Conservation (phyloP, 30 jellyfish, hydroid and myxozoan genomes). For the Aurelia sp. region DNA sequence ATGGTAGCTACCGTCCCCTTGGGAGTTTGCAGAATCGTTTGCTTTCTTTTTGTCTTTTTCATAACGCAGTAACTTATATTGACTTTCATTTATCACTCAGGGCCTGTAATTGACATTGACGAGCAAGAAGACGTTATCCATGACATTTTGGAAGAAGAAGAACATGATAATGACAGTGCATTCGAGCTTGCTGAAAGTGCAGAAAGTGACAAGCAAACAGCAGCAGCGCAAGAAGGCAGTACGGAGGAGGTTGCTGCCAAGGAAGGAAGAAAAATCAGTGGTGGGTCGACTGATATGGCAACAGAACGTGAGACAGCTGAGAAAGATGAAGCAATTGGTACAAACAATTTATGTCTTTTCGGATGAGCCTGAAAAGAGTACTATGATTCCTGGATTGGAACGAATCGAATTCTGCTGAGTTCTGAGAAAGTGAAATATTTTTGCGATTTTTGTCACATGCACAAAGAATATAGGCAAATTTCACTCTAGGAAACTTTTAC, state of each 20-base stretch:
- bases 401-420: too few relatives aligned
- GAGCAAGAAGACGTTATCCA: constrained; percentile 64
- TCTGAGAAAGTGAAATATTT: too few relatives aligned
- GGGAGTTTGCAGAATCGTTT: too few relatives aligned
- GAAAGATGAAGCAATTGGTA: background rate
- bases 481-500: too few relatives aligned
- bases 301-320: background rate
- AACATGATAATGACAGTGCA: constrained; percentile 2
- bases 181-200: background rate
- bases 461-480: too few relatives aligned
- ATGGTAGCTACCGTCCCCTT: too few relatives aligned
- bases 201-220: constrained; percentile 32
- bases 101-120: constrained; percentile 93
- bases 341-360: too few relatives aligned
- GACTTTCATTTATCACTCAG: constrained; percentile 1
- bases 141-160: constrained; percentile 41
- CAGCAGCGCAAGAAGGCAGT: background rate
- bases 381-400: too few relatives aligned
- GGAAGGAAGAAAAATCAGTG: background rate
- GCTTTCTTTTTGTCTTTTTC: too few relatives aligned
- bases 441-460: too few relatives aligned
- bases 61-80: too few relatives aligned
- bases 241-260: background rate
- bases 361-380: too few relatives aligned
- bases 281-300: background rate